Percentiles rank a stretch among this genome's conserved stretches.
Evolutionary conservation across 1,140 invertebrate species (phyloP).

Genomic region (Drosophila takahashii): DNA sequence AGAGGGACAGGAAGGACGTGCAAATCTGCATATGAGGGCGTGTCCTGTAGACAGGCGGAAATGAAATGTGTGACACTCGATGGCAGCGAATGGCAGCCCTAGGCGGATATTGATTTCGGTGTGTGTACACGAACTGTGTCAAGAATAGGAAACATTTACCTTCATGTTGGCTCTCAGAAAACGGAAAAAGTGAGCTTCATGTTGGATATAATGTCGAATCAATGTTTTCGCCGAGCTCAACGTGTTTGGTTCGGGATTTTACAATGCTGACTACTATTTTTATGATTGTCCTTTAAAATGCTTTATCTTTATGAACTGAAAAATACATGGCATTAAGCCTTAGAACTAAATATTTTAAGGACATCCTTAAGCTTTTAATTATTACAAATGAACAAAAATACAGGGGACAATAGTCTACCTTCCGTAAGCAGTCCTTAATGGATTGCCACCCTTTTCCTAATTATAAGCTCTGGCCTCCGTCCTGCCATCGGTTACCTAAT

Average conservation of each 20-base stretch:
- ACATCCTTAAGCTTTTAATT: conserved; percentile 8
- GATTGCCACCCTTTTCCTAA: conserved; percentile 11
- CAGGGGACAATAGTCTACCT: not conserved
- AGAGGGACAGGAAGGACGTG: conserved; percentile 25
- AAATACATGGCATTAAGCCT: too few species aligned
- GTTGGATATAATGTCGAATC: conserved; percentile 27
- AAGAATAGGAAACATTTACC: conserved; percentile 24
- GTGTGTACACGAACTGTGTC: conserved; percentile 23
- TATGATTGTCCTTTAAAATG: too few species aligned
- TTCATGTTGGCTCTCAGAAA: conserved; percentile 15
- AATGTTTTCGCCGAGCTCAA: conserved; percentile 9
- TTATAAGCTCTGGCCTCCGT: not conserved
- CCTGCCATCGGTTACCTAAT: conserved; percentile 16
- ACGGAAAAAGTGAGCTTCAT: conserved; percentile 9
- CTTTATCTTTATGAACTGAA: too few species aligned
- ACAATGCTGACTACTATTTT: not conserved
- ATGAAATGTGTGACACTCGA: conserved; percentile 68
- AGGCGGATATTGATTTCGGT: conserved; percentile 66
- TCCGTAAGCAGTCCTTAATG: not conserved
- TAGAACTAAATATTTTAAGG: too few species aligned
- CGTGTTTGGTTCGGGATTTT: not conserved
- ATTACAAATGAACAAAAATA: conserved; percentile 9
- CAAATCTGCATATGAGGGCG: conserved; percentile 46
- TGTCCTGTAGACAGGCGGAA: conserved; percentile 55
- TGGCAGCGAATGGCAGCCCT: conserved; percentile 22